Base-by-base conservation (phyloP, 2,113 vertebrate genomes). In the Nothobranchius kuhntae region DNA sequence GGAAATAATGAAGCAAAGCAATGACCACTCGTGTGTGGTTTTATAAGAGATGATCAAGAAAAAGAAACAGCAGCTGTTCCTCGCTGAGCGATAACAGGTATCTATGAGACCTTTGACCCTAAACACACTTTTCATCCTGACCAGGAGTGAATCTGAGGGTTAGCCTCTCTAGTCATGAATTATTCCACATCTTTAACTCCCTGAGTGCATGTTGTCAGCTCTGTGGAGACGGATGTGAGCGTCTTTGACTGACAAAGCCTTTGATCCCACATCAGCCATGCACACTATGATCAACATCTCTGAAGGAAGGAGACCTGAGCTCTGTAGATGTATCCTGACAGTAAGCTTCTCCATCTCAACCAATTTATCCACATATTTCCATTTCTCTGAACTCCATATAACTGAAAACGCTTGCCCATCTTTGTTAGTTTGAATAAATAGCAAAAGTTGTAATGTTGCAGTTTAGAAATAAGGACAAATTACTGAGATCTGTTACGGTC, bases 231-330 rank as follows among this genome's bases (percentile, higher is more conserved):
- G 14, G 71, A 89, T 85, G 85, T 78, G 65, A 83, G 82, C 85
- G 80, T 84, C 82, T 90, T 86, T 89, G 86, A 86, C 88, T 80
- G 86, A 91, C 88, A 92, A 92, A 92, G 87, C 91, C 84, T 90
- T 91, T 92, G 86, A 90, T 91, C 88, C 87, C 76, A 68, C 75
- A 86, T 84, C 79, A 87, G 83, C 81, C 76, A 84, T 54, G 78
- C 73, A 80, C 76, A 85, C 81, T 78, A 88, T 89, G 84, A 90
- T 89, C 87, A 87, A 67, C 56, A 59, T 77, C 71, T 73, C 59
- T 6, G 52, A 78, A 68, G 62, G 61, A 61, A 65, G 36, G 61
- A 74, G 65, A 70, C 75, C 83, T 30, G 44, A 50, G 61, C 70
- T 71, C 80, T 82, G 66, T 24, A 61, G 68, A 72, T 73, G 61